Evolutionary conservation across 92 coral and sea anemone genomes (phyloP).

Genomic region (Porites lobata): DNA sequence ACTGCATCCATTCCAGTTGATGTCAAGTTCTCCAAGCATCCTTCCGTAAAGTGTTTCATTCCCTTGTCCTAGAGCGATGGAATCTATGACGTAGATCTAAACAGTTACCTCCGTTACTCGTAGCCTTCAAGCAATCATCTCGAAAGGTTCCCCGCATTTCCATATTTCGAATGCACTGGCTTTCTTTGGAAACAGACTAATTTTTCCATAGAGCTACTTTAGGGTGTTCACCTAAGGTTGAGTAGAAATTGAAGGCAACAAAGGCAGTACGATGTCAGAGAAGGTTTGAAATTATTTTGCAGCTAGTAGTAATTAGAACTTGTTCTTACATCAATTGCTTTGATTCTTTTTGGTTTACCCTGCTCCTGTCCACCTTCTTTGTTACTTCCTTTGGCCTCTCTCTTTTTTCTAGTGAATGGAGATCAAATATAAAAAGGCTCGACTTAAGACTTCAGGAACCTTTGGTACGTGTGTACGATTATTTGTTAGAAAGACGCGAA

Average conservation of each 20-base stretch:
- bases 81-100: conserved; percentile 35
- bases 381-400: background rate
- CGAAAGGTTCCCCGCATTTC: conserved; percentile 11
- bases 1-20: no score
- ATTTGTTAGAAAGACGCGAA: background rate
- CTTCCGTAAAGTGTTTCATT: background rate
- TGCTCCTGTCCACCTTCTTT: background rate
- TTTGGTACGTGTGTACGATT: background rate
- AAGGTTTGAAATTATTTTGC: background rate
- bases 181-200: background rate
- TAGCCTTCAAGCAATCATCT: conserved; percentile 13
- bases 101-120: conserved; percentile 25
- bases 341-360: background rate
- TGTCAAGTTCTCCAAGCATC: conserved; percentile 25
- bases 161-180: background rate
- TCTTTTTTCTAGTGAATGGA: background rate
- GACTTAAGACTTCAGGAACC: background rate
- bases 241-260: background rate
- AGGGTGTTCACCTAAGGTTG: background rate
- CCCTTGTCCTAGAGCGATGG: conserved; percentile 11
- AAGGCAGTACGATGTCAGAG: background rate
- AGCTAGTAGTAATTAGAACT: background rate
- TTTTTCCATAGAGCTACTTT: background rate
- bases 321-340: background rate
- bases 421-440: background rate